phyloP scores from a whole-genome alignment of 2,888 invertebrate genomes.

The Drosophila robusta region DNA sequence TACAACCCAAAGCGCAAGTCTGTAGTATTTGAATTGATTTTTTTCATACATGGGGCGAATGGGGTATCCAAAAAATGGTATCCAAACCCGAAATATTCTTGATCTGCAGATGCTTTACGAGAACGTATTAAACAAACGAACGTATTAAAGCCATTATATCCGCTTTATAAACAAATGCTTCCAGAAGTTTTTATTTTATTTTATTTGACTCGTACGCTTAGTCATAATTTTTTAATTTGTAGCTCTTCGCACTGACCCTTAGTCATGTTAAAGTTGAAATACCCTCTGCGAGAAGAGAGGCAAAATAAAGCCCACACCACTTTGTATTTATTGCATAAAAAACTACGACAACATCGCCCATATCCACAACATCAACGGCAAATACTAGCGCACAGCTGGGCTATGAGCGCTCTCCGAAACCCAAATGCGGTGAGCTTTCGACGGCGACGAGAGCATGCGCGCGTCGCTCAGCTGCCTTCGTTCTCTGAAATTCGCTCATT shows the following conservation, averaged over 20 bases:
- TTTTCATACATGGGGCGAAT: no score
- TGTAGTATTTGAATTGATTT: no score
- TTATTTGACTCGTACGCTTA: neutral
- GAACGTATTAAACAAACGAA: no score
- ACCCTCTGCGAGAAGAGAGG: constrained; percentile 8
- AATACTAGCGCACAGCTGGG: constrained; percentile 36
- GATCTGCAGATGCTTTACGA: no score
- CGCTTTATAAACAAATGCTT: no score
- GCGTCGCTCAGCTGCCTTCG: constrained; percentile 51
- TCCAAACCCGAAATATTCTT: no score
- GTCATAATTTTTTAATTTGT: neutral
- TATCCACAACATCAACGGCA: constrained; percentile 18
- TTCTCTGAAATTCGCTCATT: constrained; percentile 38
- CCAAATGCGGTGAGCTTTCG: constrained; percentile 51
- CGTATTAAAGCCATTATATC: no score
- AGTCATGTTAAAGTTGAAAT: constrained; percentile 24
- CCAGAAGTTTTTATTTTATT: neutral
- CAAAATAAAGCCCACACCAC: constrained; percentile 31
- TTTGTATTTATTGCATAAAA: constrained; percentile 65
- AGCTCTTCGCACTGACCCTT: constrained; percentile 10
- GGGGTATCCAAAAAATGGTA: no score
- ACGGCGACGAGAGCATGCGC: constrained; percentile 53
- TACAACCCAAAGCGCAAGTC: no score
- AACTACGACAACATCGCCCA: constrained; percentile 43
- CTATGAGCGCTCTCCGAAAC: constrained; percentile 45